Base-by-base conservation (phyloP, 2,797 vertebrate genomes). In the Crax fasciolata region DNA sequence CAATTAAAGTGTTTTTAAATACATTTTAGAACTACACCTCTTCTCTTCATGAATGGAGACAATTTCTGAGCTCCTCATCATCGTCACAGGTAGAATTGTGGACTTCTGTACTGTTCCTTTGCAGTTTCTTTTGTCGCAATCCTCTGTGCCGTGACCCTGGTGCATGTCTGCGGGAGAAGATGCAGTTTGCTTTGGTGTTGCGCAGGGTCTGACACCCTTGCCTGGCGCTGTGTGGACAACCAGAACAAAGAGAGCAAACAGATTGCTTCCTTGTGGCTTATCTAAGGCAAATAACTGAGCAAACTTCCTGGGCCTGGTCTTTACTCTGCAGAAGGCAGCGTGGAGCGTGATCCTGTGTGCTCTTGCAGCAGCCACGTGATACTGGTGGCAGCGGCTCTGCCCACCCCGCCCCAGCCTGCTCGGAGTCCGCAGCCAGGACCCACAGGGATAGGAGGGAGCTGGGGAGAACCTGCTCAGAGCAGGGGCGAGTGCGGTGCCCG, bases 271-370 rank as follows among this genome's bases (percentile, higher is more conserved):
- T 48, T 23, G 5, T 35, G 43, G 80, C 91, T 96, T 96, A 97
- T 96, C 96, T 97, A 93, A 73, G 24, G 55, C 86, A 97, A 95
- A 96, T 77, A 97, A 67, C 62, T 44, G 51, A 83, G 91, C 87
- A 95, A 95, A 96, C 96, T 96, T 96, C 95, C 96, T 91, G 95
- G 89, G 87, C 76, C 52, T 67, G 39, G 35, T 75, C 84, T 24
- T 67, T 65, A 13, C 72, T 13, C 25, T 73, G 21, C 62, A 78
- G 62, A 39, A 78, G 54, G 76, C 91, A 91, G 66, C 4, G 0
- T 7, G 3, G 65, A 54, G 73, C 35, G 61, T 63, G 71, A 49
- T 88, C 48, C 70, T 0, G 0, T 71, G 10, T 0, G 21, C 1
- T 3, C 59, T 52, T 17, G 0, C 3, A 2, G 41, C 57, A 19